These are phyloP conservation scores for Drosophila persimilis DNA, from an alignment of 1,140 invertebrate species.

Conservation along the genomic window DNA sequence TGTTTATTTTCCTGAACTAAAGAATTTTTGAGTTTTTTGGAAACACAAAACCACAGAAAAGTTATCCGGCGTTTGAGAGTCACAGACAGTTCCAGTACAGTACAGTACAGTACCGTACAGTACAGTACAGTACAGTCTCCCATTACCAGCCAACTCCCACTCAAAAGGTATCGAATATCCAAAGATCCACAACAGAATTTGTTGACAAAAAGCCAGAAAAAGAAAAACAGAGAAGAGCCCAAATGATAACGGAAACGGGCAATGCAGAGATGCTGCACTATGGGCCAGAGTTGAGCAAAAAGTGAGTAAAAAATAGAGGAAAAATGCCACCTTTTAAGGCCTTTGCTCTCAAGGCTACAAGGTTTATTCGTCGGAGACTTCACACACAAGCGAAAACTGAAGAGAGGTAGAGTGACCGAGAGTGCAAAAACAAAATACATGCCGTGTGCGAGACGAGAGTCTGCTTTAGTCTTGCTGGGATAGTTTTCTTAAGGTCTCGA, in stretches of 20 bases:
- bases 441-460: too few relatives aligned
- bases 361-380: too few relatives aligned
- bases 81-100: not conserved
- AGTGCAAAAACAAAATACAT: too few relatives aligned
- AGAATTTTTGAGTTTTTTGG: constrained; percentile 18
- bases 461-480: too few relatives aligned
- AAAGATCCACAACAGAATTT: constrained; percentile 12
- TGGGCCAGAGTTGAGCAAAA: not conserved
- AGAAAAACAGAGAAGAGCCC: not conserved
- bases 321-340: not conserved
- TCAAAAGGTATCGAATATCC: constrained; percentile 38
- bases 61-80: constrained; percentile 7
- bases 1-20: constrained; percentile 4
- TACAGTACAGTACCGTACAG: too few relatives aligned
- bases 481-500: too few relatives aligned
- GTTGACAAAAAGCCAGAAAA: constrained; percentile 19
- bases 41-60: not conserved
- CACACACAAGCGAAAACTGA: too few relatives aligned
- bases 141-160: constrained; percentile 17
- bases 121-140: too few relatives aligned
- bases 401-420: too few relatives aligned
- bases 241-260: constrained; percentile 40
- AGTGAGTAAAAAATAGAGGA: not conserved
- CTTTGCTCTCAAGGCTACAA: not conserved
- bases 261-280: constrained; percentile 8